Percentiles rank a stretch among this genome's conserved stretches.
Conservation (phyloP, 2,888 invertebrate genomes). For the Mantis religiosa region DNA sequence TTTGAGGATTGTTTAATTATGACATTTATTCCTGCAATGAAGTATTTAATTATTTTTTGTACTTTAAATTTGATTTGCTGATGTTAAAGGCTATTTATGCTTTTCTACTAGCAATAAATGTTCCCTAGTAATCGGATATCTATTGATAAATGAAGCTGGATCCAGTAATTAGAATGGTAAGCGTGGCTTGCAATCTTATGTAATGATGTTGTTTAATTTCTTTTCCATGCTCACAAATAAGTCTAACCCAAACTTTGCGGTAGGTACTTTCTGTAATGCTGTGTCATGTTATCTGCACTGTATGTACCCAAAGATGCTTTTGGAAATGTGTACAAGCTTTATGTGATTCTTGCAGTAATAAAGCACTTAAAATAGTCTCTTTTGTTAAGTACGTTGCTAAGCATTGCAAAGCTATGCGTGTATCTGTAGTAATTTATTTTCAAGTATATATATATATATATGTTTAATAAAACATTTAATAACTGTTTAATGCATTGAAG, state of each 20-base stretch:
- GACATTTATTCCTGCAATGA: background rate
- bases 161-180: background rate
- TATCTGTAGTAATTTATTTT: background rate
- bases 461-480: too few relatives aligned
- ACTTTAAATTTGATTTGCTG: background rate
- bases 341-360: background rate
- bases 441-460: background rate
- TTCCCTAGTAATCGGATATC: background rate
- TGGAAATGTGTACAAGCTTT: background rate
- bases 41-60: background rate
- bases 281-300: background rate
- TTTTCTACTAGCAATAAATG: background rate
- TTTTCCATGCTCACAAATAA: slow-evolving; percentile 45
- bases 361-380: background rate
- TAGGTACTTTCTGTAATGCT: slow-evolving; percentile 40
- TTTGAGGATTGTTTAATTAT: background rate
- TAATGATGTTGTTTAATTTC: slow-evolving; percentile 27
- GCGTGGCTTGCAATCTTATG: background rate
- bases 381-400: too few relatives aligned
- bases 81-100: background rate
- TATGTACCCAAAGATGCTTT: background rate
- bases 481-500: too few relatives aligned
- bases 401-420: too few relatives aligned
- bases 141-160: background rate
- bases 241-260: slow-evolving; percentile 48